Percentiles rank a stretch among this genome's conserved stretches.
These are phyloP conservation scores for Sebastes aleutianus DNA, from an alignment of 2,797 vertebrate genomes.

Conservation along the genomic window DNA sequence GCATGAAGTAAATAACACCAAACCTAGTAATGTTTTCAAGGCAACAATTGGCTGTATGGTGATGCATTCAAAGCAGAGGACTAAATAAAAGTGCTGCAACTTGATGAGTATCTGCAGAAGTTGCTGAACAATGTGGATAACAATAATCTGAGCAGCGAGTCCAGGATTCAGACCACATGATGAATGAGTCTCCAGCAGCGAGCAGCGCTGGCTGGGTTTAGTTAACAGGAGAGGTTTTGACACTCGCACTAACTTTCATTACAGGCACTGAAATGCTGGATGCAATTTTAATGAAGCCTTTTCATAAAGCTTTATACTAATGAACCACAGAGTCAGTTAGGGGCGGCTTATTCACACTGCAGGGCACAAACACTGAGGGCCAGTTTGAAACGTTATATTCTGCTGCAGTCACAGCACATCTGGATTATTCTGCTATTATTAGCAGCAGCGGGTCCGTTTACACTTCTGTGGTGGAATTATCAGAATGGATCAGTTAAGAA, in stretches of 20 bases:
- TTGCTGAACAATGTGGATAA: not conserved
- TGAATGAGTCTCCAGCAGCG: not conserved
- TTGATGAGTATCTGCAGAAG: not conserved
- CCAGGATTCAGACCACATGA: slow-evolving; percentile 1
- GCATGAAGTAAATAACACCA: not conserved
- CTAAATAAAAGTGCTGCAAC: not conserved
- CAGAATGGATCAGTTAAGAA: not conserved
- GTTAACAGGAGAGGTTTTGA: slow-evolving; percentile 64
- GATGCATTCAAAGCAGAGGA: not conserved
- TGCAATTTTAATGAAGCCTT: slow-evolving; percentile 78
- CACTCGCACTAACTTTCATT: slow-evolving; percentile 67
- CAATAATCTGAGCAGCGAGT: not conserved
- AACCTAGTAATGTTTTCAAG: not conserved
- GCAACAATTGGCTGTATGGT: rapidly evolving
- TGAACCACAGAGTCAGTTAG: slow-evolving; percentile 60
- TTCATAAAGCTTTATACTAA: slow-evolving; percentile 68
- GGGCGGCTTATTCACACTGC: slow-evolving; percentile 4
- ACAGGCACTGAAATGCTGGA: slow-evolving; percentile 58
- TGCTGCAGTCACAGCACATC: not conserved
- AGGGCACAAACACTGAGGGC: not conserved
- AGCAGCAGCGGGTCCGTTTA: not conserved
- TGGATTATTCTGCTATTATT: not conserved
- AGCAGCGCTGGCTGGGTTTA: slow-evolving; percentile 1
- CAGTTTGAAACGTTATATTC: slow-evolving; percentile 13
- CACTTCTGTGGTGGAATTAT: not conserved